These are phyloP conservation scores for Rhagophthalmus giganteus DNA, from an alignment of 2,888 invertebrate species.

Conservation along the genomic window DNA sequence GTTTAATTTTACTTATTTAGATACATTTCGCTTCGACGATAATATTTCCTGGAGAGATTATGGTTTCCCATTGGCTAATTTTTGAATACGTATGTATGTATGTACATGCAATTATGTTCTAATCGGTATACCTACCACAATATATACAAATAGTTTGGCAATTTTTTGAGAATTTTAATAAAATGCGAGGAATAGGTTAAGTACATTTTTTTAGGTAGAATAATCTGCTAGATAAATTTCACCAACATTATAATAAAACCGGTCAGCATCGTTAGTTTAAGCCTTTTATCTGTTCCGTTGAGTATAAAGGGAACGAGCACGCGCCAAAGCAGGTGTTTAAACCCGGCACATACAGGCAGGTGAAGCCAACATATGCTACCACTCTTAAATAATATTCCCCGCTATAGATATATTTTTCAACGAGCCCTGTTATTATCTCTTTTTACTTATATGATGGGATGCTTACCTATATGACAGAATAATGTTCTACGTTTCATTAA, in stretches of 20 bases:
- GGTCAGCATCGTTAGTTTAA: slow-evolving; percentile 9
- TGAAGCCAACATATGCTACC: slow-evolving; percentile 49
- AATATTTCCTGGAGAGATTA: slow-evolving; percentile 22
- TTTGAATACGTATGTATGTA: slow-evolving; percentile 18
- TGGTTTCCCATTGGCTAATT: slow-evolving; percentile 23
- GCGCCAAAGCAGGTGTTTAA: slow-evolving; percentile 48
- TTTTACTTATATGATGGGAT: slow-evolving; percentile 1
- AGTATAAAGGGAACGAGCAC: slow-evolving; percentile 38
- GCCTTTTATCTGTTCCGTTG: slow-evolving; percentile 28
- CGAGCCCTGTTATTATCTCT: slow-evolving; percentile 17
- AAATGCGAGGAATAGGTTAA: no score
- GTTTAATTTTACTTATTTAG: neutral
- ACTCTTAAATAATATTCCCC: slow-evolving; percentile 29
- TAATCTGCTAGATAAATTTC: no score
- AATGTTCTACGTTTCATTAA: no score
- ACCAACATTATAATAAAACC: no score
- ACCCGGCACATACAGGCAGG: slow-evolving; percentile 43
- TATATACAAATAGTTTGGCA: no score
- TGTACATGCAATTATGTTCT: no score
- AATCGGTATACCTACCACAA: no score
- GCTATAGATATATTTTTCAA: slow-evolving; percentile 19
- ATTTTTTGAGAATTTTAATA: no score
- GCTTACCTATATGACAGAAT: no score
- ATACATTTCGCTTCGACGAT: slow-evolving; percentile 3
- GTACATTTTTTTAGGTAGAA: no score